A percentile compares a stretch with the other conserved stretches of the same genome.
Conservation (phyloP, 2,888 invertebrate genomes). For the Cephus spinipes region DNA sequence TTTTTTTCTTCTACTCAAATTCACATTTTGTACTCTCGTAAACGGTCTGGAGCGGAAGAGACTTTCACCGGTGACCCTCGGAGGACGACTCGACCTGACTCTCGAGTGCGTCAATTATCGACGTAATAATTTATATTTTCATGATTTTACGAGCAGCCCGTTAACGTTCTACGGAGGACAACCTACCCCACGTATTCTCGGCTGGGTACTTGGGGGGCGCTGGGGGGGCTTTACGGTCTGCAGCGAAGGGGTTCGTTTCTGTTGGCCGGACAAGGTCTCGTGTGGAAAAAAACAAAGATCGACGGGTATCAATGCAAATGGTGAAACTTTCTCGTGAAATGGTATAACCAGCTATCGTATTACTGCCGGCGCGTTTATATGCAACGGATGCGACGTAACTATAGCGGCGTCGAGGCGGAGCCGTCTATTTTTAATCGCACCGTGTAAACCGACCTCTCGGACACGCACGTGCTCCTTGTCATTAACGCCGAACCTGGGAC, state of each 20-base stretch:
- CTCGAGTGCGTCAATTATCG: constrained; percentile 40
- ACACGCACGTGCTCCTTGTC: constrained; percentile 18
- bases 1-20: neutral
- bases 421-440: constrained; percentile 45
- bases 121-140: constrained; percentile 59
- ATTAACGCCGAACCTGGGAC: neutral
- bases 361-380: constrained; percentile 40
- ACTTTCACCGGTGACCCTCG: constrained; percentile 25
- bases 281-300: neutral
- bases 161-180: constrained; percentile 22
- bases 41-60: constrained; percentile 8
- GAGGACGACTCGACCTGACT: constrained; percentile 3
- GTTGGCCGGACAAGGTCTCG: neutral
- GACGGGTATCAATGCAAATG: neutral
- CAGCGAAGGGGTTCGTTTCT: neutral
- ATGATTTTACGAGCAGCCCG: constrained; percentile 47
- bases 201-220: neutral
- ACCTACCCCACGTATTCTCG: neutral
- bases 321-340: neutral
- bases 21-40: neutral
- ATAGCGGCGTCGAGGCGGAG: neutral
- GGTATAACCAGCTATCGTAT: neutral
- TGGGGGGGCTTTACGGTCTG: neutral
- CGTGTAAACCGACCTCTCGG: constrained; percentile 27
- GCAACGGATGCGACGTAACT: constrained; percentile 36